These are phyloP conservation scores for Carcharodon carcharias DNA, from an alignment of 2,797 vertebrate genomes.

Conservation along the genomic window DNA sequence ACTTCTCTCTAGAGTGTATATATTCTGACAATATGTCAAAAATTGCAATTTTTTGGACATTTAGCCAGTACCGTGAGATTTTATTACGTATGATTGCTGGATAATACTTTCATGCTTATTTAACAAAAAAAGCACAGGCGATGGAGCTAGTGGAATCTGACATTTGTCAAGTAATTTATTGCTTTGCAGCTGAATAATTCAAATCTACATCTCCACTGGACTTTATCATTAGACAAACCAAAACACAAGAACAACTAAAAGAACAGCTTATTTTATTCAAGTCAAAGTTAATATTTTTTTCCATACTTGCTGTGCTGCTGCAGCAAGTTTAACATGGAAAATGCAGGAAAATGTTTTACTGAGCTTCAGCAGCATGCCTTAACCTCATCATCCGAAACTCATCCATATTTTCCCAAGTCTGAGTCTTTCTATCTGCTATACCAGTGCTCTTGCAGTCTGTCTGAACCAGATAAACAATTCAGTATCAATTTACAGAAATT, in stretches of 20 bases:
- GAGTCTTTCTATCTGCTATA: background rate
- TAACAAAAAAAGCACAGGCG: background rate
- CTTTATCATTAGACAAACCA: background rate
- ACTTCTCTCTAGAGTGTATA: background rate
- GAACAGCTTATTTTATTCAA: background rate
- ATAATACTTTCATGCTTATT: background rate
- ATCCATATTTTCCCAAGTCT: background rate
- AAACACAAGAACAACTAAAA: background rate
- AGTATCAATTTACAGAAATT: background rate
- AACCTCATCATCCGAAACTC: background rate
- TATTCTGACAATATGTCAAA: background rate
- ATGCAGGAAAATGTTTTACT: background rate
- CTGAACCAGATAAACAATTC: background rate
- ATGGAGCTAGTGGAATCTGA: background rate
- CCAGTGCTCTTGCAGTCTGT: background rate
- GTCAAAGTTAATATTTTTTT: background rate
- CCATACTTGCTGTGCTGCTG: background rate
- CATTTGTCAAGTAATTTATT: constrained; percentile 1
- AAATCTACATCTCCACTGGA: background rate
- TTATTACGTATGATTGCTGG: background rate
- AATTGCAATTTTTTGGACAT: background rate
- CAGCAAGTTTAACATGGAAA: background rate
- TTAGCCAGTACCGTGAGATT: background rate
- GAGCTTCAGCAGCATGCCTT: background rate
- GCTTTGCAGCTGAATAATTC: background rate